Evolutionary conservation across 2,113 vertebrate species (phyloP), one percentile per base, ranked within the genome.

Genomic region (Zeus faber): DNA sequence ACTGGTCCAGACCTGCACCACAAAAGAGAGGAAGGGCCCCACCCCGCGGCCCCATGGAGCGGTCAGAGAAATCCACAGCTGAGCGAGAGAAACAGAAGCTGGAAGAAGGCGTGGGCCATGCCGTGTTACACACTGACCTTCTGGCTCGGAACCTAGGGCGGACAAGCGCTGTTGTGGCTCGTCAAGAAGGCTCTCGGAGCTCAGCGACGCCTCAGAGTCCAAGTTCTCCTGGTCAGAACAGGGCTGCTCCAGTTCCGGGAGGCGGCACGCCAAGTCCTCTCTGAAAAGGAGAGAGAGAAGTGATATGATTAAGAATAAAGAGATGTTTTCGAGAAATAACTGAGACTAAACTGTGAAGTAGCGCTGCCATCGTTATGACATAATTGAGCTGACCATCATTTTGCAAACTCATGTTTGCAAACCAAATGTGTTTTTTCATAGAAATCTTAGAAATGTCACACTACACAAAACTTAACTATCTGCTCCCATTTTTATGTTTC

Each of bases 151-250:
- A 80, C 80, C 74, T 18, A 80, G 84, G 0, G 75, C 64, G 3
- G 68, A 72, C 1, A 65, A 75, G 33, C 75, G 80, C 70, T 81
- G 84, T 60, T 83, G 84, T 61, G 82, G 85, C n/a, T 95, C 94
- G 0, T 96, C 94, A 50, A 98, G 71, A 26, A 98, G 90, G 70
- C 96, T 98, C 89, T 99, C 96, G 0, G 96, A 96, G 87, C 97
- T 99, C 6, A 90, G 90, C 0, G 96, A 99, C 0, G 93, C 92
- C 76, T 98, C 97, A 0, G 95, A 99, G 74, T 99, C 96, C 31
- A 93, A 25, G 17, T 96, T 98, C 67, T 99, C 97, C 81, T 97
- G 95, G 1, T 99, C 96, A 0, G 97, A 99, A 54, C 94, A 93
- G 0, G 92, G 89, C 48, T 95, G 95, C 67, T 99, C 96, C 45